A percentile compares a stretch with the other conserved stretches of the same genome.
Evolutionary conservation across 2,113 vertebrate genomes (phyloP).

Genomic region (Seriola dumerili): DNA sequence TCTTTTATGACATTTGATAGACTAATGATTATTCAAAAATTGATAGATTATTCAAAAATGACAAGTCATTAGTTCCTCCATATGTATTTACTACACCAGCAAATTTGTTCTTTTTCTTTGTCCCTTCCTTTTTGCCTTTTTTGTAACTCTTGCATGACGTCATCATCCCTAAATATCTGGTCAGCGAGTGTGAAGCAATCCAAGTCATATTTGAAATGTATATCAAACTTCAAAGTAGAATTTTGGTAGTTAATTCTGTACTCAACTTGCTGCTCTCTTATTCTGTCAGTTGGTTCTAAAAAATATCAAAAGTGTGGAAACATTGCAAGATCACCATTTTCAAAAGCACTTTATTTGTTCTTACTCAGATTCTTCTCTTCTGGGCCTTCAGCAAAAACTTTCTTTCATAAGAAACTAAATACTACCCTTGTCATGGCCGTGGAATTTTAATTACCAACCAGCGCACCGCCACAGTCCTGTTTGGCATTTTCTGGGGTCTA

Average conservation of each 20-base stretch:
- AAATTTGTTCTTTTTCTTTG: not conserved
- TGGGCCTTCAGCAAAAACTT: conserved; percentile 48
- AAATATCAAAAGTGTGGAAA: conserved; percentile 3
- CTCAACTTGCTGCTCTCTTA: not conserved
- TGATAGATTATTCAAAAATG: not conserved
- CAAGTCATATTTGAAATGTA: conserved; percentile 13
- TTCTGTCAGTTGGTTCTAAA: conserved; percentile 7
- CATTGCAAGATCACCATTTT: conserved; percentile 11
- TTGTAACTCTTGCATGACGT: not conserved
- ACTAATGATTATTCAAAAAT: not conserved
- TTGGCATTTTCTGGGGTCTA: conserved; percentile 72
- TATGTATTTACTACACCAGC: not conserved
- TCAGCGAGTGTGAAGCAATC: not conserved
- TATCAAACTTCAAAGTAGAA: not conserved
- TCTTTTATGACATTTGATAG: not conserved
- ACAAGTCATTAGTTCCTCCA: not conserved
- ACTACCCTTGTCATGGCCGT: conserved; percentile 68
- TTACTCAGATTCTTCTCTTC: conserved; percentile 37
- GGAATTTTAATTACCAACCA: conserved; percentile 81
- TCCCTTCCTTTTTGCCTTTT: not conserved
- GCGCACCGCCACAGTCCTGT: conserved; percentile 64
- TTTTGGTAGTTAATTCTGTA: not conserved
- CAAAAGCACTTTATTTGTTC: conserved; percentile 39
- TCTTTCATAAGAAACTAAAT: conserved; percentile 74
- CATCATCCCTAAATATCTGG: conserved; percentile 3